These are phyloP conservation scores for Chaetoderma sp. DNA, from an alignment of 2,888 invertebrate genomes.

Conservation along the genomic window DNA sequence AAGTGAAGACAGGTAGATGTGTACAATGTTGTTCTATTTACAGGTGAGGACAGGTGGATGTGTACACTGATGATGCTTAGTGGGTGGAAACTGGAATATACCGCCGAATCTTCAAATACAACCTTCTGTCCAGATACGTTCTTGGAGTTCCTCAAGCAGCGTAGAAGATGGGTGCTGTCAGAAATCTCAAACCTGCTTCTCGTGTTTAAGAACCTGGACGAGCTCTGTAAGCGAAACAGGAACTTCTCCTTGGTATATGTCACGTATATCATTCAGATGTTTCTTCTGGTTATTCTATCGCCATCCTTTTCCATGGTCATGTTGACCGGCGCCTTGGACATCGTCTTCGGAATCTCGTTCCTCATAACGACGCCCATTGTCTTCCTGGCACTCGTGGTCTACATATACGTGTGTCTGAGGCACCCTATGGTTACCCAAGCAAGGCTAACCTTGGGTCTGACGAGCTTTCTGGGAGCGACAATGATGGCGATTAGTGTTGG, in stretches of 20 bases:
- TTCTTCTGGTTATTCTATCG: slow-evolving; percentile 44
- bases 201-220: slow-evolving; percentile 39
- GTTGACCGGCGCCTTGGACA: slow-evolving; percentile 41
- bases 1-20: too few species aligned
- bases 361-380: slow-evolving; percentile 31
- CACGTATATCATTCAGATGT: slow-evolving; percentile 43
- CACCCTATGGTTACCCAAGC: slow-evolving; percentile 35
- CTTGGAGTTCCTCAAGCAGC: slow-evolving; percentile 45
- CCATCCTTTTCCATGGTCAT: slow-evolving; percentile 45
- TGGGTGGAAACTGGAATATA: slow-evolving; percentile 51
- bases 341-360: slow-evolving; percentile 39
- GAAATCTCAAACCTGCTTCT: slow-evolving; percentile 47
- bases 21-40: too few species aligned
- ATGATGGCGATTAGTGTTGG: slow-evolving; percentile 41
- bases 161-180: slow-evolving; percentile 51
- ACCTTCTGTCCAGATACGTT: slow-evolving; percentile 49
- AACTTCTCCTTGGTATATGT: slow-evolving; percentile 45
- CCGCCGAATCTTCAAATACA: slow-evolving; percentile 44
- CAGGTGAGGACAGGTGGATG: slow-evolving; percentile 54
- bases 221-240: slow-evolving; percentile 39
- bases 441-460: slow-evolving; percentile 35
- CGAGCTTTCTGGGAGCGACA: slow-evolving; percentile 30
- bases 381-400: slow-evolving; percentile 29
- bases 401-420: slow-evolving; percentile 36
- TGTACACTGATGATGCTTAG: slow-evolving; percentile 50